Base-by-base conservation (phyloP, 2,113 vertebrate species). In the Lethenteron reissneri region DNA sequence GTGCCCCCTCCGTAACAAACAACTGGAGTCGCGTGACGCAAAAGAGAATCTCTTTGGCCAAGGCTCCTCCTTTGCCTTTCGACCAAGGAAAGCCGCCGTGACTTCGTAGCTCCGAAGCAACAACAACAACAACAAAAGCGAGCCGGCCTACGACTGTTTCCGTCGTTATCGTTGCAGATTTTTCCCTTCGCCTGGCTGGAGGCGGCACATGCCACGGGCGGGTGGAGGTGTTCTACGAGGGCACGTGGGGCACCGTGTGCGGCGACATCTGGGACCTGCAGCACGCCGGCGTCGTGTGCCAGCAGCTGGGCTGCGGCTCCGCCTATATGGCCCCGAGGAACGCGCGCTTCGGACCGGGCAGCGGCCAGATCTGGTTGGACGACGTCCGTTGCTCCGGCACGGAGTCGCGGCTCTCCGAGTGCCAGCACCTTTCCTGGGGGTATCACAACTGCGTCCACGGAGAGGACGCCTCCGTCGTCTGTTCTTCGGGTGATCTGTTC, bases 261-360 rank as follows among this genome's bases (percentile, higher is more conserved):
- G 64, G 64, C 0, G 77, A 79, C 12, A 0, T 1, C 60, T 83
- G 82, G 80, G 79, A 75, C 72, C 25, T 79, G 56, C 56, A 9
- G 0, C 72, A 77, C 59, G 80, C 79, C 15, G 1, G 62, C 41
- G 21, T 78, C 0, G 72, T 81, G 70, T 82, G 81, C 75, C 70
- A 74, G 58, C 75, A 79, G 73, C 75, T 80, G 71, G 79, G 74
- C 1, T 80, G 79, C 0, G 79, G 80, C 21, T 1, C 8, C 71
- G 80, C 78, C 6, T 0, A 78, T 2, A 71, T 74, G 3, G 79
- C 78, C 2, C 57, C 12, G 0, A 56, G 70, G 0, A 56, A 8
- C 2, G 77, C 79, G 59, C 64, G 57, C 71, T 82, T 80, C 57
- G 79, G 80, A 1, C 73, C 74, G 74, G 79, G 81, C 14, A 70